phyloP scores from a whole-genome alignment of 2,888 invertebrate species.

The Noctua janthina region DNA sequence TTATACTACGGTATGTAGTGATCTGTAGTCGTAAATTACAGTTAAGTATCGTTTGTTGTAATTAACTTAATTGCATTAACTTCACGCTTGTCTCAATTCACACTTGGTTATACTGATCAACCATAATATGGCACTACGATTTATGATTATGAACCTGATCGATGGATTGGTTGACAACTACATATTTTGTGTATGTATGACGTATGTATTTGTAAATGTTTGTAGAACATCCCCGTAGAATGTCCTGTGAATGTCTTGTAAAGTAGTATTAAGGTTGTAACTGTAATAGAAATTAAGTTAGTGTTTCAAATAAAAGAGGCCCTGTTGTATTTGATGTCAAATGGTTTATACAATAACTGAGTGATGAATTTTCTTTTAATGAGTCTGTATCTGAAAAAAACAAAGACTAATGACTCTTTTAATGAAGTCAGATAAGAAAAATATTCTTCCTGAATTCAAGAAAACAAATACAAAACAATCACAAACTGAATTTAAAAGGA shows the following conservation, averaged over 20 bases:
- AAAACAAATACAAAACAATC: neutral
- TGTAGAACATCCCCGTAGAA: constrained; percentile 2
- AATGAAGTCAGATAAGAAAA: neutral
- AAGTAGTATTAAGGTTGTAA: neutral
- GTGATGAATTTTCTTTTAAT: neutral
- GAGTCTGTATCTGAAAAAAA: neutral
- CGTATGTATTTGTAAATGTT: constrained; percentile 10
- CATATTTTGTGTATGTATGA: neutral
- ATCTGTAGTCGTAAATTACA: constrained; percentile 29
- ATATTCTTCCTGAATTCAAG: neutral
- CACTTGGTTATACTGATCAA: constrained; percentile 25
- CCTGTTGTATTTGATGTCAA: neutral
- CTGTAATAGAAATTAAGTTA: neutral
- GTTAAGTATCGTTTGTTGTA: constrained; percentile 38
- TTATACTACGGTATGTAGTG: no score
- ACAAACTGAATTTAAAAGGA: constrained; percentile 15
- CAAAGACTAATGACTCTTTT: neutral
- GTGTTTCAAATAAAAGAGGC: neutral
- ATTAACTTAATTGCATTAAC: constrained; percentile 41
- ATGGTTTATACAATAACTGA: neutral
- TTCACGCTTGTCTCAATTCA: constrained; percentile 48
- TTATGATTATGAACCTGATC: constrained; percentile 1
- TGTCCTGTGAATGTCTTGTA: neutral
- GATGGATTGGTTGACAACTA: constrained; percentile 8
- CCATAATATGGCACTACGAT: constrained; percentile 27